Conservation (phyloP, 2,113 vertebrate genomes). For the Neodontobutis hainanensis region DNA sequence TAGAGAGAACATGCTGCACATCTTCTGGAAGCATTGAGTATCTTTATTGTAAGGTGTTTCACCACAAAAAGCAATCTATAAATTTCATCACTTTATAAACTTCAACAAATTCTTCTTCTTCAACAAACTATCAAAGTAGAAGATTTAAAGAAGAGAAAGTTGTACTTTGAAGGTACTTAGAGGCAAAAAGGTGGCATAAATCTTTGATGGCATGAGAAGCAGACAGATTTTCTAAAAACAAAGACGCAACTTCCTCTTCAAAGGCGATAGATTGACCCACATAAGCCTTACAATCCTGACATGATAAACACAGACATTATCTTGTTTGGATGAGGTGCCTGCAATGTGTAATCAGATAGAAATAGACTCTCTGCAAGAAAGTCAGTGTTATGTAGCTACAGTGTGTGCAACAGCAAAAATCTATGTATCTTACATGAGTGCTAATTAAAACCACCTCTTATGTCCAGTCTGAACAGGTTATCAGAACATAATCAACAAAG, state of each 20-base stretch:
- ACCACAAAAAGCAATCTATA: not conserved
- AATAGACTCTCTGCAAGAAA: not conserved
- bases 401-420: not conserved
- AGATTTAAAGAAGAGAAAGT: constrained; percentile 8
- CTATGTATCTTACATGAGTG: not conserved
- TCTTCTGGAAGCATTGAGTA: constrained; percentile 19
- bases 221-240: constrained; percentile 50
- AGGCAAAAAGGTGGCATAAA: constrained; percentile 17
- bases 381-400: not conserved
- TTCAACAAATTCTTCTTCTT: constrained; percentile 9
- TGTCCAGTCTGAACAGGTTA: not conserved
- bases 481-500: not conserved
- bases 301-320: constrained; percentile 68
- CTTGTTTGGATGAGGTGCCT: constrained; percentile 47
- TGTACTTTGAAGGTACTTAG: constrained; percentile 18
- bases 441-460: constrained; percentile 34
- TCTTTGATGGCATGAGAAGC: constrained; percentile 33
- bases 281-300: constrained; percentile 55
- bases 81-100: constrained; percentile 17
- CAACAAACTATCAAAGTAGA: constrained; percentile 36
- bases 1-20: constrained; percentile 24
- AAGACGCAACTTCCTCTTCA: constrained; percentile 75
- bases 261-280: constrained; percentile 55
- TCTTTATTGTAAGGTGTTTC: constrained; percentile 14
- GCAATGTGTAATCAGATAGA: constrained; percentile 27